Evolutionary conservation across 2,888 invertebrate genomes (phyloP), one percentile per base, ranked within the genome.

Genomic region (Hydrotaea cyrtoneurina): DNA sequence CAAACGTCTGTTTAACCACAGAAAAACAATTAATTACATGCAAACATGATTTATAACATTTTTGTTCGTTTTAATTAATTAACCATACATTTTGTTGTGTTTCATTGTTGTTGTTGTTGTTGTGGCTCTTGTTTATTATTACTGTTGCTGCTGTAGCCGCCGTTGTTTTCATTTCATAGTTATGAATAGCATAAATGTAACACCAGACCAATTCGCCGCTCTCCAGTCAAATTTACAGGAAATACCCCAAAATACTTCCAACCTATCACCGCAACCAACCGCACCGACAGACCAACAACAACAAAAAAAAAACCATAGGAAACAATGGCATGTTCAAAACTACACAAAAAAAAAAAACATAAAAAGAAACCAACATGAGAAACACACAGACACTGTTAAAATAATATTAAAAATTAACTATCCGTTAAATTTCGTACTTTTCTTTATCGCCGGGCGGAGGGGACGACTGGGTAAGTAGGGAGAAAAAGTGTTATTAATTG

Each of bases 31-130:
- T 80, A 76, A 79, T 83, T 76, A 80, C 31, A 66, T 50, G 21
- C 59, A 39, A 83, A 83, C 79, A 83, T 80, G 83, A 83, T 83
- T 83, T 80, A 83, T 76, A 73, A 76, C 83, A 79, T 79, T 64
- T 55, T 50, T 55, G 64, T 75, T 78, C 71, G 15, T 69, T 74
- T 80, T 69, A 76, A 80, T 83, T 83, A 79, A 79, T 79, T 80
- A 80, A 77, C 72, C 46, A 83, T 64, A 80, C 15, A 57, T 66
- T 57, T 66, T 50, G 39, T 72, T 17, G 31, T 26, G 2, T 72
- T 64, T 75, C 39, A 64, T 62, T 43, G 43, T 66, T 66, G 11
- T 66, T 66, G 39, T 66, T 46, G 43, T 69, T 43, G 66, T 39
- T 43, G n/a, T n/a, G n/a, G 43, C 50, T 23, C 15, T 17, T 62